A percentile compares a stretch with the other conserved stretches of the same genome.
phyloP scores from a whole-genome alignment of 2,797 vertebrate genomes.

The Apodemus agrarius region DNA sequence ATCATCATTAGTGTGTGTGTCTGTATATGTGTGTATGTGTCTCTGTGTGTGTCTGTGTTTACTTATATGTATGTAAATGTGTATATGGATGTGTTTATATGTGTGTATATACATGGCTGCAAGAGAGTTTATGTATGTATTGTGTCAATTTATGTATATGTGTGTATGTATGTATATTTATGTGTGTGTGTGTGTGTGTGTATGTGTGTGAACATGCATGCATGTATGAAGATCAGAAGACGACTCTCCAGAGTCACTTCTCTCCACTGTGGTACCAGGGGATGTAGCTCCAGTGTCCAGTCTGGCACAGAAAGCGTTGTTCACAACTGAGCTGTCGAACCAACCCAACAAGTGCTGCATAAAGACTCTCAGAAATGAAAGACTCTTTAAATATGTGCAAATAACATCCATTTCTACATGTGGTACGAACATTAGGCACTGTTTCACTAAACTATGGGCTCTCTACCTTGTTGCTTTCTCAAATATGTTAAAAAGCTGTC shows the following conservation, averaged over 20 bases:
- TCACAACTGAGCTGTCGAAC: not conserved
- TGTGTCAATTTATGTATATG: too few relatives aligned
- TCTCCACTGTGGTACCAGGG: too few relatives aligned
- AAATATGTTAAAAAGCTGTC: conserved; percentile 23
- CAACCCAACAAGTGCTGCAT: not conserved
- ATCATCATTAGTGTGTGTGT: too few relatives aligned
- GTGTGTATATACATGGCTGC: too few relatives aligned
- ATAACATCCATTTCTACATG: not conserved
- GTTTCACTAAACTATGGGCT: not conserved
- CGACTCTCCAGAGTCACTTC: not conserved
- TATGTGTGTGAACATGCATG: fast-evolving
- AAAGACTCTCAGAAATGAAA: not conserved
- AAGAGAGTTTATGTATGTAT: too few relatives aligned
- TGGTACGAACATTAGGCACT: not conserved
- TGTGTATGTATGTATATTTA: too few relatives aligned
- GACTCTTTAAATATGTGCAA: not conserved
- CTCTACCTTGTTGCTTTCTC: not conserved
- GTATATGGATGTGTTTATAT: not conserved
- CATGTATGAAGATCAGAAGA: too few relatives aligned
- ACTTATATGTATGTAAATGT: not conserved
- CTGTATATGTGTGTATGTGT: too few relatives aligned
- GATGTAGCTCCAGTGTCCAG: not conserved
- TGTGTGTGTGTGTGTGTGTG: not conserved
- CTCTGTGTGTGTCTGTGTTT: too few relatives aligned
- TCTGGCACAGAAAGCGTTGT: too few relatives aligned